Evolutionary conservation across 2,113 vertebrate species (phyloP), one percentile per base, ranked within the genome.

Genomic region (Proterorhinus semilunaris): DNA sequence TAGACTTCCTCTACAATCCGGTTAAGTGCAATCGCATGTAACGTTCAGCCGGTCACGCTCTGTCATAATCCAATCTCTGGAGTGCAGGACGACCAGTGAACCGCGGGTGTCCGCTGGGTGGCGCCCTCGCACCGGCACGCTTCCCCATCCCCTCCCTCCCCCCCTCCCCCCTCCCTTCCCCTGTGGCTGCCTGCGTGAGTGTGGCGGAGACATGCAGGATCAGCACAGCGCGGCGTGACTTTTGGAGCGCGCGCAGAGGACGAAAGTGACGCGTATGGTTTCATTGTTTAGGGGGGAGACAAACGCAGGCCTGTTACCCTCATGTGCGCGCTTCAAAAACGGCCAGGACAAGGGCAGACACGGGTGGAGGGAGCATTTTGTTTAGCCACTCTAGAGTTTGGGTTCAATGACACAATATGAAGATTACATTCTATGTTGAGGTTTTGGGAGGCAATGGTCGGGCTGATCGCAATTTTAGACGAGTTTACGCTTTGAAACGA

Each of bases 1-100:
- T 74, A 79, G 27, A 77, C 21, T n/a, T n/a, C 54, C 68, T 44
- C 6, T 5, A 7, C 72, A 82, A 88, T 90, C 76, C 64, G 51
- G 54, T 67, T 79, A 82, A 89, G 88, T 88, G 87, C 78, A 82
- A 66, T 75, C 49, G 45, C 75, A 6, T 87, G 90, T 87, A 72
- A 72, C 62, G 71, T 52, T 51, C 46, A 6, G 43, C 50, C 65
- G 81, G 86, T 84, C 83, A 78, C 45, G 67, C 71, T 72, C 72
- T 27, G 63, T 68, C 76, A 72, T 80, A 86, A 91, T 91, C 78
- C 83, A 81, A 87, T 91, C 79, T 10, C 54, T 52, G 72, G 44
- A 62, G 6, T 8, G 54, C 66, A 61, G 70, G 74, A 66, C 69
- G 80, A 55, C 46, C 47, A 69, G n/a, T 59, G 12, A 21, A 12